Percentiles rank a stretch among this genome's conserved stretches.
phyloP scores from a whole-genome alignment of 2,888 invertebrate genomes.

The Petrolisthes manimaculis region DNA sequence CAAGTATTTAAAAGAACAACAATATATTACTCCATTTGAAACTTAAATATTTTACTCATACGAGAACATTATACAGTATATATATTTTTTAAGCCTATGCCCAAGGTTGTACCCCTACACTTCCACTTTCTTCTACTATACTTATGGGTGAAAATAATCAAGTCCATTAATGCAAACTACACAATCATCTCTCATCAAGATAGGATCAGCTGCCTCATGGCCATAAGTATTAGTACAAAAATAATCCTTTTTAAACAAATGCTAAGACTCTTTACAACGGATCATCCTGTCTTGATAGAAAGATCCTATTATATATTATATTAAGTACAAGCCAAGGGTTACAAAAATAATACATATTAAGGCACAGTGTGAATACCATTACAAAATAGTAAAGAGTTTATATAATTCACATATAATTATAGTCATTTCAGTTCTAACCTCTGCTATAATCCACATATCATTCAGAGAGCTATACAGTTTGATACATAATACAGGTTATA shows the following conservation, averaged over 20 bases:
- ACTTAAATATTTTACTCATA: no score
- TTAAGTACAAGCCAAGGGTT: constrained; percentile 41
- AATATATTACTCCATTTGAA: no score
- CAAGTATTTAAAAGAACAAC: no score
- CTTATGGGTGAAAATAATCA: neutral
- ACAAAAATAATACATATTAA: constrained; percentile 30
- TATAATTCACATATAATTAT: neutral
- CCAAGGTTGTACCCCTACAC: neutral
- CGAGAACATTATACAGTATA: no score
- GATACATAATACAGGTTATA: no score
- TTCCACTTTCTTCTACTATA: neutral
- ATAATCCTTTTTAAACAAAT: constrained; percentile 8
- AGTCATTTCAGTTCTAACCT: neutral
- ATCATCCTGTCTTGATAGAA: constrained; percentile 26
- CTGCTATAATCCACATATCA: no score
- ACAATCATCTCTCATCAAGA: constrained; percentile 25
- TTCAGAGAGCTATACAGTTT: no score
- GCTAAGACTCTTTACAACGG: neutral
- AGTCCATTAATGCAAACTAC: neutral
- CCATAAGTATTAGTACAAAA: constrained; percentile 25
- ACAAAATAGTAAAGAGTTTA: neutral
- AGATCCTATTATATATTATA: constrained; percentile 1
- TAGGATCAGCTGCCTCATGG: constrained; percentile 28
- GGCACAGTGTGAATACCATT: constrained; percentile 31
- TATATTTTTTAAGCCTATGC: neutral